These are phyloP conservation scores for Zaprionus bogoriensis DNA, from an alignment of 2,888 invertebrate species.

Conservation along the genomic window DNA sequence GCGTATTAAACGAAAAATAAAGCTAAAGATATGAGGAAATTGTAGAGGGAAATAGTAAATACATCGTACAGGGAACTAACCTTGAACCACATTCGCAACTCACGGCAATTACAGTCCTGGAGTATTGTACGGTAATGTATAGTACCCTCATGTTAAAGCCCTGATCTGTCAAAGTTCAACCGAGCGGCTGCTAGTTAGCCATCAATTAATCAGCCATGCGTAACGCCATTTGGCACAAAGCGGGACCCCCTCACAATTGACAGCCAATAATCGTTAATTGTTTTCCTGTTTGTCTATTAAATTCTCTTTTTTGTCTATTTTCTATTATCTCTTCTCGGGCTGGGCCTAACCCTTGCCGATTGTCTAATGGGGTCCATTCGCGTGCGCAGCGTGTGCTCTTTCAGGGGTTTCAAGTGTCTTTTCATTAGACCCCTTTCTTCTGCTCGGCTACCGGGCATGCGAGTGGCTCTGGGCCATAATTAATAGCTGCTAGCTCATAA, in stretches of 20 bases:
- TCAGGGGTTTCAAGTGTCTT: conserved; percentile 43
- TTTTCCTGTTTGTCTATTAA: conserved; percentile 39
- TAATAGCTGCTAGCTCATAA: conserved; percentile 32
- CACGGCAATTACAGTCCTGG: too few relatives aligned
- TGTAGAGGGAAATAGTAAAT: background rate
- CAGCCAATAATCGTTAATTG: conserved; percentile 67
- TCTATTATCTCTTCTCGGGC: conserved; percentile 11
- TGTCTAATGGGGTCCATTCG: conserved; percentile 24
- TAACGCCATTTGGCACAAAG: conserved; percentile 73
- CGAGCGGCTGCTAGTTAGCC: conserved; percentile 12
- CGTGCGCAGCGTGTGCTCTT: conserved; percentile 60
- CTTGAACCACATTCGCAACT: too few relatives aligned
- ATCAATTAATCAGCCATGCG: conserved; percentile 68
- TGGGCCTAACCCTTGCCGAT: conserved; percentile 53
- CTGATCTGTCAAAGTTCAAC: background rate
- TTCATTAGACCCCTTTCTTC: conserved; percentile 53
- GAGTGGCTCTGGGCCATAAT: conserved; percentile 14
- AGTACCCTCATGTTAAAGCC: background rate
- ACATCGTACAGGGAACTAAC: background rate
- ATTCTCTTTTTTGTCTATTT: conserved; percentile 18
- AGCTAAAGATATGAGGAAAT: conserved; percentile 5
- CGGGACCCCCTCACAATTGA: conserved; percentile 57
- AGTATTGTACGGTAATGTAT: too few relatives aligned
- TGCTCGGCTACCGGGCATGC: conserved; percentile 54
- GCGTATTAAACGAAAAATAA: conserved; percentile 26